Percentiles rank a stretch among this genome's conserved stretches.
Conservation (phyloP, 2,113 vertebrate species). For the Suricata suricatta region DNA sequence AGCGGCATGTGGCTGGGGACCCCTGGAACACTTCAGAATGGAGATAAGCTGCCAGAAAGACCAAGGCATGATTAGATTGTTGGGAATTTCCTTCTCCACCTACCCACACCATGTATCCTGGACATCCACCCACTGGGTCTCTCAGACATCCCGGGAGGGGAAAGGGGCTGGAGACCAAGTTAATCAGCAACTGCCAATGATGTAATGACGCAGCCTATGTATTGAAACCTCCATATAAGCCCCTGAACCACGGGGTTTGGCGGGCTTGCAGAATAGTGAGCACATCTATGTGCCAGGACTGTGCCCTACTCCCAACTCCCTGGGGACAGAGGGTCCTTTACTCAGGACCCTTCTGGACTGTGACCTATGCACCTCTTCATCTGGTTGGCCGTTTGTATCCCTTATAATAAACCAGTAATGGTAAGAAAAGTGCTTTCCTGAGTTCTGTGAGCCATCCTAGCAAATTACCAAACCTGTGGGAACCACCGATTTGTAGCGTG, state of each 20-base stretch:
- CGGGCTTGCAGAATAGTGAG: background rate
- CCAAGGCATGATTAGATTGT: background rate
- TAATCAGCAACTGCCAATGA: background rate
- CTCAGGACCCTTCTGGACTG: background rate
- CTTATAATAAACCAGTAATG: background rate
- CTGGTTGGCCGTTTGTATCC: background rate
- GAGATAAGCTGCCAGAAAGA: background rate
- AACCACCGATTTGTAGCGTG: background rate
- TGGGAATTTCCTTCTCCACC: background rate
- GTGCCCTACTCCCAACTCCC: background rate
- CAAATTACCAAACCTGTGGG: background rate
- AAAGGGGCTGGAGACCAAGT: background rate
- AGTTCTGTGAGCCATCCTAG: background rate
- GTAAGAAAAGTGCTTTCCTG: background rate
- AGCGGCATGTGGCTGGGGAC: background rate
- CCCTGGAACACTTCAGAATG: background rate
- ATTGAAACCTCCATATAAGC: background rate
- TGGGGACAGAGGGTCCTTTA: background rate
- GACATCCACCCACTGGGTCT: too few species aligned
- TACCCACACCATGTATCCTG: too few species aligned
- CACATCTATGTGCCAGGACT: background rate
- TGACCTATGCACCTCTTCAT: background rate
- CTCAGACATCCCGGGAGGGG: background rate
- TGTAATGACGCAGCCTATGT: background rate
- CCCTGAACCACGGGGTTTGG: background rate